Percentiles rank a stretch among this genome's conserved stretches.
These are phyloP conservation scores for Drosophila differens DNA, from an alignment of 2,888 invertebrate genomes.

Conservation along the genomic window DNA sequence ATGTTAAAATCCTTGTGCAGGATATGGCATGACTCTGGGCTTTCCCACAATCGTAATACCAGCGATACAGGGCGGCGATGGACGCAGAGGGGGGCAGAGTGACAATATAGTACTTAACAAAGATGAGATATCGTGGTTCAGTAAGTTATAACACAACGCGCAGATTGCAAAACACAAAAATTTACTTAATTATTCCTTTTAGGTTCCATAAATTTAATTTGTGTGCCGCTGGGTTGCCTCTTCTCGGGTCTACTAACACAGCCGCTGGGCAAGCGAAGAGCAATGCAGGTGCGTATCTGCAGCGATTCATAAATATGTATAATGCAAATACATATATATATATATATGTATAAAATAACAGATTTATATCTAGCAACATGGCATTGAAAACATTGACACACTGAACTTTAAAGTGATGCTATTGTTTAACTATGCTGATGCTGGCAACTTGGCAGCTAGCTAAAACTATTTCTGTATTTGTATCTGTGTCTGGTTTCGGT, in stretches of 20 bases:
- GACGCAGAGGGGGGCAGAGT: slow-evolving; percentile 72
- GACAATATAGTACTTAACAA: slow-evolving; percentile 87
- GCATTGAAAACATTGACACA: slow-evolving; percentile 52
- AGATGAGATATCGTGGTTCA: slow-evolving; percentile 91
- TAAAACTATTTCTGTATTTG: slow-evolving; percentile 1
- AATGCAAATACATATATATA: neutral
- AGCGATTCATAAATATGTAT: neutral
- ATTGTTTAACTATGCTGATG: slow-evolving; percentile 57
- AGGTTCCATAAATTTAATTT: slow-evolving; percentile 93
- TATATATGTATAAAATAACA: neutral
- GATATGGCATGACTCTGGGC: slow-evolving; percentile 92
- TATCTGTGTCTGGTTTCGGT: slow-evolving; percentile 16
- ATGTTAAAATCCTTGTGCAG: slow-evolving; percentile 73
- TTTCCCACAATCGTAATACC: slow-evolving; percentile 93
- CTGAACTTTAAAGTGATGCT: slow-evolving; percentile 49
- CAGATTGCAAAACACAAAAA: neutral
- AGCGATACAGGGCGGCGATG: slow-evolving; percentile 87
- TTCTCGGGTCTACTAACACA: slow-evolving; percentile 90
- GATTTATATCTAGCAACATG: neutral
- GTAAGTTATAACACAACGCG: slow-evolving; percentile 85
- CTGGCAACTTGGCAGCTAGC: slow-evolving; percentile 12
- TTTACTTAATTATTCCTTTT: slow-evolving; percentile 18
- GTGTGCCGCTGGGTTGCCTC: slow-evolving; percentile 92
- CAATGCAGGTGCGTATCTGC: slow-evolving; percentile 88
- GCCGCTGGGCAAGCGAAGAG: slow-evolving; percentile 89